Percentiles rank a stretch among this genome's conserved stretches.
phyloP scores from a whole-genome alignment of 2,113 vertebrate species.

The Anser brachyrhynchus region DNA sequence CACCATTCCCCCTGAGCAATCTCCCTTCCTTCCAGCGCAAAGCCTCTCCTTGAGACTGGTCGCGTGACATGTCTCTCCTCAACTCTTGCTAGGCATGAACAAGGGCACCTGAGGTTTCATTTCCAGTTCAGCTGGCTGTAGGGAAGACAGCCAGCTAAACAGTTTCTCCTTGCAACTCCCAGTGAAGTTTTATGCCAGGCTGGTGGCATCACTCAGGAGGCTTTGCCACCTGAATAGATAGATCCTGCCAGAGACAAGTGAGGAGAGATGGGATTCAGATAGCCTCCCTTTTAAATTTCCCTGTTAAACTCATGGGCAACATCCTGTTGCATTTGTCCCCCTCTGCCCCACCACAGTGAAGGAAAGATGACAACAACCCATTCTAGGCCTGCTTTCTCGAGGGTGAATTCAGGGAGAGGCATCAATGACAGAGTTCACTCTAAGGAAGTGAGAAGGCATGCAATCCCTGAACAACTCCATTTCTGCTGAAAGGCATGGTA shows the following conservation, averaged over 20 bases:
- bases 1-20: fast-evolving
- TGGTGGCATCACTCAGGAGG: not conserved
- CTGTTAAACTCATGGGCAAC: not conserved
- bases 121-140: no score
- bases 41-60: not conserved
- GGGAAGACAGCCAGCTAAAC: no score
- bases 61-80: not conserved
- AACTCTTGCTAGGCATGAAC: not conserved
- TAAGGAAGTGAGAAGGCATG: not conserved
- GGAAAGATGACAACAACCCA: not conserved
- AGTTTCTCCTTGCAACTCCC: no score
- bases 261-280: not conserved
- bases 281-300: not conserved
- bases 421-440: not conserved
- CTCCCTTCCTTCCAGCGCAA: not conserved
- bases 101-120: not conserved
- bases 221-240: not conserved
- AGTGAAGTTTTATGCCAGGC: not conserved
- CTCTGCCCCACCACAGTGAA: no score
- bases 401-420: not conserved
- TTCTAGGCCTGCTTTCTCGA: not conserved
- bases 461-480: fast-evolving
- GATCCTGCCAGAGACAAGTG: no score
- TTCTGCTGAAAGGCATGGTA: not conserved
- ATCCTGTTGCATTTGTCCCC: not conserved